Conservation (phyloP, 2,888 invertebrate genomes). For the Erebia palarica region DNA sequence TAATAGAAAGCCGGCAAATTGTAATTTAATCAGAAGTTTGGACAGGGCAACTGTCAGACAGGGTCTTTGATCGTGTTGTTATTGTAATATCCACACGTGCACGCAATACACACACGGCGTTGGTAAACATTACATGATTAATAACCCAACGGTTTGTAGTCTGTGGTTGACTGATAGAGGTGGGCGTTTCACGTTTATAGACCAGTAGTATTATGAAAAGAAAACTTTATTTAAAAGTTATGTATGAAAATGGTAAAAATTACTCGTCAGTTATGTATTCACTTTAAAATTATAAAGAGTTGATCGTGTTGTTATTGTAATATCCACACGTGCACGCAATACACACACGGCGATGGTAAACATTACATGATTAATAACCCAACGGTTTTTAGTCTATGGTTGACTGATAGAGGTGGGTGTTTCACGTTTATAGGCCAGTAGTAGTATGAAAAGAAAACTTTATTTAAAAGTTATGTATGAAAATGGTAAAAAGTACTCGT, state of each 20-base stretch:
- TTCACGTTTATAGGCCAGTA: too few species aligned
- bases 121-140: slow-evolving; percentile 44
- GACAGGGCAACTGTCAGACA: slow-evolving; percentile 48
- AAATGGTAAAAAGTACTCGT: too few species aligned
- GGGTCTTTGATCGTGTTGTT: slow-evolving; percentile 72
- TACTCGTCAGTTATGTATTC: not conserved
- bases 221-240: not conserved
- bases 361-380: too few species aligned
- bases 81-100: slow-evolving; percentile 65
- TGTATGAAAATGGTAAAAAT: not conserved
- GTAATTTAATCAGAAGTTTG: slow-evolving; percentile 53
- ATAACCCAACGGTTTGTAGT: slow-evolving; percentile 24
- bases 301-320: too few species aligned
- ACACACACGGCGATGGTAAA: too few species aligned
- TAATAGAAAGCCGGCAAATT: slow-evolving; percentile 45
- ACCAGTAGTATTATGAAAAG: not conserved
- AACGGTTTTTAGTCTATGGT: too few species aligned
- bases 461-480: too few species aligned
- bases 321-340: too few species aligned
- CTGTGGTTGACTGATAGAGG: slow-evolving; percentile 4
- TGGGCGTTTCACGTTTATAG: not conserved
- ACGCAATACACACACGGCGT: slow-evolving; percentile 35
- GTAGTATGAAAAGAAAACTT: too few species aligned
- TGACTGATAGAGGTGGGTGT: too few species aligned
- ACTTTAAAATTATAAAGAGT: too few species aligned